Conservation (phyloP, 2,113 vertebrate species). For the Hypomesus transpacificus region DNA sequence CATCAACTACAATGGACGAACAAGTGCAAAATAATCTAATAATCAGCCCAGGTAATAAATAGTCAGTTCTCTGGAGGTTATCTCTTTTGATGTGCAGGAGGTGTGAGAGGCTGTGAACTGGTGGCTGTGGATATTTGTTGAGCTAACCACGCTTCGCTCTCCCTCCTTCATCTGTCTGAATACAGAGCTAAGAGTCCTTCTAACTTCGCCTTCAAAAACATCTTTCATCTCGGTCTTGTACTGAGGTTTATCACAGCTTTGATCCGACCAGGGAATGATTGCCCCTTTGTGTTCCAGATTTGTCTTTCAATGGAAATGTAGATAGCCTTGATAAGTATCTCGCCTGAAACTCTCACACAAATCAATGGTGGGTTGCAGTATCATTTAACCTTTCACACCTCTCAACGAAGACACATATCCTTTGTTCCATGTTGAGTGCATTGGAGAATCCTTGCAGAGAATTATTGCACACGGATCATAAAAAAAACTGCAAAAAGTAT, state of each 20-base stretch:
- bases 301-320: slow-evolving; percentile 80
- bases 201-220: slow-evolving; percentile 82
- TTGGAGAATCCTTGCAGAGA: neutral
- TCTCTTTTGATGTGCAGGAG: slow-evolving; percentile 74
- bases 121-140: slow-evolving; percentile 75
- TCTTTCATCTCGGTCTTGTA: slow-evolving; percentile 85
- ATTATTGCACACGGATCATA: too few relatives aligned
- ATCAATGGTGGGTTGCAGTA: slow-evolving; percentile 31
- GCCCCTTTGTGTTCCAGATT: slow-evolving; percentile 76
- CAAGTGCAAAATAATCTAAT: neutral
- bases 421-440: neutral
- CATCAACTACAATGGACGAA: too few relatives aligned
- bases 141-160: slow-evolving; percentile 63
- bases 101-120: slow-evolving; percentile 71
- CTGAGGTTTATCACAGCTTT: slow-evolving; percentile 74
- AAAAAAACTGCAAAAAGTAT: too few relatives aligned
- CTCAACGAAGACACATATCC: neutral
- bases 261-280: slow-evolving; percentile 73
- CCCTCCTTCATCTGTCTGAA: slow-evolving; percentile 79
- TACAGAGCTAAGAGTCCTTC: slow-evolving; percentile 80
- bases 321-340: slow-evolving; percentile 60
- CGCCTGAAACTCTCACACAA: slow-evolving; percentile 32
- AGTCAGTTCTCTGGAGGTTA: slow-evolving; percentile 56
- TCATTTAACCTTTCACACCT: slow-evolving; percentile 35
- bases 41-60: slow-evolving; percentile 37